Evolutionary conservation across 2,113 vertebrate species (phyloP).

Genomic region (Garra rufa): DNA sequence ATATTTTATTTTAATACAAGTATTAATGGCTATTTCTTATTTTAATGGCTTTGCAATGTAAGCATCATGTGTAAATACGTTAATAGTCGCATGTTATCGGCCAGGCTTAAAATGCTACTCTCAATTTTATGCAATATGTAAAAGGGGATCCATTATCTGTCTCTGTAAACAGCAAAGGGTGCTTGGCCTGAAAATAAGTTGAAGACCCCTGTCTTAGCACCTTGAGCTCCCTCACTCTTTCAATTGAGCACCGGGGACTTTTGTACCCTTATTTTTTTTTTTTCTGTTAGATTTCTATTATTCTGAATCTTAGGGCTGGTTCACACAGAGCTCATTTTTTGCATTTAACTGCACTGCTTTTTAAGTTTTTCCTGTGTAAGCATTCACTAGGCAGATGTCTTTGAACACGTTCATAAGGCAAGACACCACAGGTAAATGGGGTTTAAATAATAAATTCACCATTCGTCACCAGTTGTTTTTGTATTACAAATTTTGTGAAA

Average conservation of each 20-base stretch:
- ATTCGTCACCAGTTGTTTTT: background rate
- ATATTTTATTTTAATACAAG: background rate
- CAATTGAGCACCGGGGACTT: background rate
- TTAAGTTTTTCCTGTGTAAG: background rate
- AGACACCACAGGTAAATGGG: background rate
- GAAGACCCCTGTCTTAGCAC: background rate
- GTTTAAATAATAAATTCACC: background rate
- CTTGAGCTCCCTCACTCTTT: constrained; percentile 10
- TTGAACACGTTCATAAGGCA: background rate
- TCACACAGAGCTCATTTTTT: background rate
- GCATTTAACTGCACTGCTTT: background rate
- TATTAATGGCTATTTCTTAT: background rate
- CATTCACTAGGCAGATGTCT: background rate
- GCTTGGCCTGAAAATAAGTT: background rate
- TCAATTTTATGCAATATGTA: background rate
- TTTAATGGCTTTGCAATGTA: background rate
- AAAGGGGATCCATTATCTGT: background rate
- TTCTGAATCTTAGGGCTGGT: background rate
- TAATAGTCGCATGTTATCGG: background rate
- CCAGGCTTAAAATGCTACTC: background rate
- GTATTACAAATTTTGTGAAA: background rate
- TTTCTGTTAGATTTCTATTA: background rate
- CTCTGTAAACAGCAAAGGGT: background rate
- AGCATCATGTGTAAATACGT: background rate
- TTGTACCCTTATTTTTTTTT: background rate